Conservation (phyloP, 2,797 vertebrate genomes). For the Molossus alvarezi region DNA sequence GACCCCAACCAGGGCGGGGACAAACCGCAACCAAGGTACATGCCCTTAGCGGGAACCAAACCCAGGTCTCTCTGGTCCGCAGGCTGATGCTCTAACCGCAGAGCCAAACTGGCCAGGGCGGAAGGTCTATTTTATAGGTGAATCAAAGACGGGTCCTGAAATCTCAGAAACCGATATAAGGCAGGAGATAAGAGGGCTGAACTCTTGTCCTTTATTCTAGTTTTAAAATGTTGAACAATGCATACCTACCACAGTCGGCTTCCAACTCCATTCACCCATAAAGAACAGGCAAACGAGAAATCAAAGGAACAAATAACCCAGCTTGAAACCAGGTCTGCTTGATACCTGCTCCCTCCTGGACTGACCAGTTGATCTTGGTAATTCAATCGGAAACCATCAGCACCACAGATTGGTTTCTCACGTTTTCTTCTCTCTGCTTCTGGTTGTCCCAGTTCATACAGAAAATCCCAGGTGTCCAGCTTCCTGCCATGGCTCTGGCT, state of each 20-base stretch:
- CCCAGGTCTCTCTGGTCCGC: too few relatives aligned
- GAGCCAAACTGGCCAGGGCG: too few relatives aligned
- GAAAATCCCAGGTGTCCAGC: background rate
- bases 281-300: background rate
- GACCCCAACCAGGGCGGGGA: too few relatives aligned
- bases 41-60: too few relatives aligned
- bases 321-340: background rate
- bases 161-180: background rate
- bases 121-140: background rate
- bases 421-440: background rate
- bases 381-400: background rate
- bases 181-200: background rate
- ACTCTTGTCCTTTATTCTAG: background rate
- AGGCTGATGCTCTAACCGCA: too few relatives aligned
- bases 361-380: background rate
- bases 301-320: background rate
- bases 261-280: fast-evolving
- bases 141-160: background rate
- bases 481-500: background rate
- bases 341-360: background rate
- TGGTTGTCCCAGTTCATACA: background rate
- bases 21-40: too few relatives aligned
- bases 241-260: too few relatives aligned
- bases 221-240: background rate
- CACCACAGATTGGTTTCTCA: background rate